Evolutionary conservation across 2,797 vertebrate species (phyloP), one percentile per base, ranked within the genome.

Genomic region (Decapterus maruadsi): DNA sequence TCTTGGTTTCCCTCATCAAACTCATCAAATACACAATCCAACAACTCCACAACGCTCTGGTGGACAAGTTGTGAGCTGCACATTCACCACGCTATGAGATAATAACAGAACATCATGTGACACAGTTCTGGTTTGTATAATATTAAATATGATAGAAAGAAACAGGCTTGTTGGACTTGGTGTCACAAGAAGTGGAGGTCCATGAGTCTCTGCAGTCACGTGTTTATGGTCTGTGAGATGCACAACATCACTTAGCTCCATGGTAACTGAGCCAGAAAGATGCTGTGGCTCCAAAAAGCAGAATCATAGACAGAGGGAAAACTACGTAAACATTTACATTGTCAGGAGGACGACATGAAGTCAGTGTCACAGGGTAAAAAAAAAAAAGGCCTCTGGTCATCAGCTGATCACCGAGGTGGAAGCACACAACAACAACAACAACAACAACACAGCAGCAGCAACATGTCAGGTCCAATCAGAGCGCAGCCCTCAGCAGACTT

Each of bases 91-190:
- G 3, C 26, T 26, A 26, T 26, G 26, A 26, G 26, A 26, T 26
- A 26, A 26, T 26, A 26, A 26, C 3, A 3, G 26, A 3, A 26
- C 26, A 26, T 26, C 26, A 38, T 57, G 53, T 17, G 13, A 42
- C 11, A 43, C 16, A 43, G 26, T 2, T 13, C 20, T 16, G 31
- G 3, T n/a, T 46, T 55, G 16, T n/a, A 29, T 12, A 42, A 53
- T 55, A 29, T 29, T 42, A 65, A 65, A 53, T 7, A 59, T 62
- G 42, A 62, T 42, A n/a, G 43, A 16, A 31, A 42, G 8, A 61
- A 61, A 29, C 43, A 31, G 22, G 6, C 29, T 36, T 36, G 62
- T 8, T 66, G 20, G 20, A 54, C 26, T 26, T 17, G 19, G 14
- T 54, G 36, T 2, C 10, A 40, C 38, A 40, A 9, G 38, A 40